Percentiles rank a stretch among this genome's conserved stretches.
Evolutionary conservation across 1,140 invertebrate species (phyloP).

Genomic region (Anastrepha ludens): DNA sequence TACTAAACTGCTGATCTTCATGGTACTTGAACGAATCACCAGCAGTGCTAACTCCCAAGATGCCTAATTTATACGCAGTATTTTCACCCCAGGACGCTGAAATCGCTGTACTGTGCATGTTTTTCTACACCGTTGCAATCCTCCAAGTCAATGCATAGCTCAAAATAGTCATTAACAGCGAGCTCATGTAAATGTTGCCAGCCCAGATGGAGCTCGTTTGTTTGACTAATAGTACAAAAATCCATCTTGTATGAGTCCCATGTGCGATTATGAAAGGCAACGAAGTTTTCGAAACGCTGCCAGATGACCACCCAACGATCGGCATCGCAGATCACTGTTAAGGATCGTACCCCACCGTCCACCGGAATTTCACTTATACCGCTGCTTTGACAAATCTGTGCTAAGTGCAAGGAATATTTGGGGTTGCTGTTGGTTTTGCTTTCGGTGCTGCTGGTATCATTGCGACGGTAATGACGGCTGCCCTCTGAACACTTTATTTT

Average conservation of each 20-base stretch:
- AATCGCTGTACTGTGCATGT: constrained; percentile 65
- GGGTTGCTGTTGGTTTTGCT: background rate
- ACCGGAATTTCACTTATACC: constrained; percentile 63
- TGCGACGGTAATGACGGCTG: background rate
- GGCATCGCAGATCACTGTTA: constrained; percentile 64
- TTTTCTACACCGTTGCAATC: constrained; percentile 63
- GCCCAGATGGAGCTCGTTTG: constrained; percentile 64
- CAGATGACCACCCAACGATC: constrained; percentile 65
- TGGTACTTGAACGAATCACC: constrained; percentile 64
- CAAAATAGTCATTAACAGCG: constrained; percentile 59
- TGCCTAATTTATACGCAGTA: constrained; percentile 64
- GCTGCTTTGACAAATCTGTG: constrained; percentile 58
- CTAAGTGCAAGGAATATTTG: constrained; percentile 59
- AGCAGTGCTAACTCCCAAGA: constrained; percentile 63
- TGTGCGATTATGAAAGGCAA: constrained; percentile 63
- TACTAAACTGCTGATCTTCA: constrained; percentile 65
- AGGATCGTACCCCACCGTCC: constrained; percentile 57
- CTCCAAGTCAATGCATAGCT: constrained; percentile 63
- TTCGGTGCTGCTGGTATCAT: too few species aligned
- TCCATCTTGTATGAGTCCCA: constrained; percentile 66
- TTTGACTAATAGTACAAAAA: constrained; percentile 58
- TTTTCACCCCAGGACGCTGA: constrained; percentile 63
- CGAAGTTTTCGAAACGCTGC: constrained; percentile 61
- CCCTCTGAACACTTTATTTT: background rate
- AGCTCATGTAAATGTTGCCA: constrained; percentile 64